A percentile compares a stretch with the other conserved stretches of the same genome.
Conservation (phyloP, 2,888 invertebrate species). For the Cosmorhoe ocellata region DNA sequence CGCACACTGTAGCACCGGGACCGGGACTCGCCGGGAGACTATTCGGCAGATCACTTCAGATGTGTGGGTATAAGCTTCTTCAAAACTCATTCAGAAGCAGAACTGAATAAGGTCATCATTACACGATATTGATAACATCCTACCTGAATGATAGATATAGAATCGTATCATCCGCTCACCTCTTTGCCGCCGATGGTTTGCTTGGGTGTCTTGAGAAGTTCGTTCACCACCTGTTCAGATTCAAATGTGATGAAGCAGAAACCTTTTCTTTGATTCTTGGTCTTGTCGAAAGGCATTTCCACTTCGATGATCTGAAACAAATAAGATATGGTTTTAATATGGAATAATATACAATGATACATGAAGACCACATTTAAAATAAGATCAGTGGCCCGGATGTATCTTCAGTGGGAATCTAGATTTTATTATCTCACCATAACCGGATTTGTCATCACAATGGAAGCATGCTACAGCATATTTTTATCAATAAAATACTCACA, state of each 20-base stretch:
- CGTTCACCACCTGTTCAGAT: constrained; percentile 96
- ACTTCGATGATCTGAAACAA: constrained; percentile 92
- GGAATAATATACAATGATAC: neutral
- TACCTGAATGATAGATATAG: too few relatives aligned
- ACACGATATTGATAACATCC: too few relatives aligned
- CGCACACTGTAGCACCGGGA: neutral
- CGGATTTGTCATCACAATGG: constrained; percentile 70
- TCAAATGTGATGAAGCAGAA: constrained; percentile 99
- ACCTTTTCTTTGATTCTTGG: constrained; percentile 97
- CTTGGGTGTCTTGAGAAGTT: constrained; percentile 94
- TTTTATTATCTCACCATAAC: constrained; percentile 72
- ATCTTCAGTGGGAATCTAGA: constrained; percentile 67
- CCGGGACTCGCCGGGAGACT: too few relatives aligned
- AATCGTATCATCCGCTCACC: constrained; percentile 79
- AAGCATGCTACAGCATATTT: neutral
- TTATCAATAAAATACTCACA: constrained; percentile 79
- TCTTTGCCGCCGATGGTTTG: constrained; percentile 97
- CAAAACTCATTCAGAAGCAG: constrained; percentile 35
- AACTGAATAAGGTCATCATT: constrained; percentile 35
- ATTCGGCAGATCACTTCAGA: too few relatives aligned
- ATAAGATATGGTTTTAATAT: neutral
- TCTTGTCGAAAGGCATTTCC: constrained; percentile 98
- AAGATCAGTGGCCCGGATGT: constrained; percentile 74
- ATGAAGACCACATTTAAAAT: too few relatives aligned
- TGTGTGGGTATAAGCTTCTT: constrained; percentile 25